Evolutionary conservation across 2,888 invertebrate species (phyloP).

Genomic region (Stegophylla sp.): DNA sequence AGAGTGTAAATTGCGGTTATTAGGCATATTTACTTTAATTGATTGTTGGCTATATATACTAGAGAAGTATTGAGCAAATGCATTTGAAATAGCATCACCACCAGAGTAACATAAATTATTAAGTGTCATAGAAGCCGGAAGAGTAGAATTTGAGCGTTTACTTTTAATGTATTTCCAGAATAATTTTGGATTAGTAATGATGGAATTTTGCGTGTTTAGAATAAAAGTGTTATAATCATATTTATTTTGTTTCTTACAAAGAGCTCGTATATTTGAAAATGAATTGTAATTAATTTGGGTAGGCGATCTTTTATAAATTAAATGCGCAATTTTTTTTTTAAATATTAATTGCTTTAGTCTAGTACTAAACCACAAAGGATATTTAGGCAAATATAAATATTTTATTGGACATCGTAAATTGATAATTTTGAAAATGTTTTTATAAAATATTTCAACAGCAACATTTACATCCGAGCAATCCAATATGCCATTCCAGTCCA

Average conservation of each 20-base stretch:
- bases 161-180: not conserved
- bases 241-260: not conserved
- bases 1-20: not conserved
- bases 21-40: no score
- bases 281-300: not conserved
- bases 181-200: not conserved
- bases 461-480: not conserved
- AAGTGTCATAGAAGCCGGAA: not conserved
- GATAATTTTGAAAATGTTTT: slow-evolving; percentile 2
- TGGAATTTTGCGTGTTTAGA: not conserved
- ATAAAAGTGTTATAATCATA: slow-evolving; percentile 2
- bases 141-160: not conserved
- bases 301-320: not conserved
- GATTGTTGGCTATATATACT: not conserved
- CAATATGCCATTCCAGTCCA: not conserved
- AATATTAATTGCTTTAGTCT: not conserved
- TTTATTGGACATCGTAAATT: not conserved
- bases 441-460: not conserved
- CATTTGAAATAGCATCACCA: not conserved
- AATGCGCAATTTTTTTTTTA: slow-evolving; percentile 9
- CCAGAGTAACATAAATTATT: not conserved
- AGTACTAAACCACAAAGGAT: slow-evolving; percentile 9
- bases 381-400: not conserved
- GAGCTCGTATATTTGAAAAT: not conserved
- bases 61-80: not conserved